A percentile compares a stretch with the other conserved stretches of the same genome.
These are phyloP conservation scores for Sebastes trivittatus DNA, from an alignment of 2,797 vertebrate species.

Conservation along the genomic window DNA sequence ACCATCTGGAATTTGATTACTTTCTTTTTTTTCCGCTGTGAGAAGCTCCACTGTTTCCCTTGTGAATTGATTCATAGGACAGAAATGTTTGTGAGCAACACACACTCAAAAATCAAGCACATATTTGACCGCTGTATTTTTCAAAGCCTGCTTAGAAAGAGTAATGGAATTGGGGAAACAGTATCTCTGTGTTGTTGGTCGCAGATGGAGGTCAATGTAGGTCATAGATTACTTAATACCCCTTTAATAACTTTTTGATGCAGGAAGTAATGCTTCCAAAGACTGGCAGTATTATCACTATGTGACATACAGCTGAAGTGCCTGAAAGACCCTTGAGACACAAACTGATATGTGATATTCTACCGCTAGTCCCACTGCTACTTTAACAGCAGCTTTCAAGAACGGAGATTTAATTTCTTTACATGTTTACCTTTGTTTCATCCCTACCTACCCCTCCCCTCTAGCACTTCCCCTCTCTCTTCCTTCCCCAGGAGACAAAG, in stretches of 20 bases:
- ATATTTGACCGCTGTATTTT: background rate
- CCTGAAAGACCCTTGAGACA: slow-evolving; percentile 33
- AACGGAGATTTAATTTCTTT: slow-evolving; percentile 68
- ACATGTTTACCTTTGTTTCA: slow-evolving; percentile 67
- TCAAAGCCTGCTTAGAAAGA: background rate
- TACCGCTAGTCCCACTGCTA: slow-evolving; percentile 27
- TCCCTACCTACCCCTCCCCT: slow-evolving; percentile 38
- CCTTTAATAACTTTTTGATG: slow-evolving; percentile 18
- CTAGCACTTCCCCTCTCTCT: slow-evolving; percentile 33
- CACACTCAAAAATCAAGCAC: background rate
- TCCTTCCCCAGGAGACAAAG: slow-evolving; percentile 70
- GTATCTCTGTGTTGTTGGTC: background rate
- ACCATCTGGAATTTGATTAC: slow-evolving; percentile 8
- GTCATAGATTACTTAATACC: slow-evolving; percentile 31
- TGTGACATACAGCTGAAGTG: slow-evolving; percentile 23
- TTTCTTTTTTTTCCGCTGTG: background rate
- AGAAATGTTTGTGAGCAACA: background rate
- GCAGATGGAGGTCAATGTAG: slow-evolving; percentile 27
- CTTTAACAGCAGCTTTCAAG: slow-evolving; percentile 44
- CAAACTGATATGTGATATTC: slow-evolving; percentile 39
- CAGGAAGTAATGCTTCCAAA: slow-evolving; percentile 1
- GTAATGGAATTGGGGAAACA: background rate
- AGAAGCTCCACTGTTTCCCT: background rate
- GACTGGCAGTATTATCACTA: background rate
- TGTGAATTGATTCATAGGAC: background rate